Evolutionary conservation across 2,797 vertebrate genomes (phyloP), one percentile per base, ranked within the genome.

Genomic region (Alauda arvensis): DNA sequence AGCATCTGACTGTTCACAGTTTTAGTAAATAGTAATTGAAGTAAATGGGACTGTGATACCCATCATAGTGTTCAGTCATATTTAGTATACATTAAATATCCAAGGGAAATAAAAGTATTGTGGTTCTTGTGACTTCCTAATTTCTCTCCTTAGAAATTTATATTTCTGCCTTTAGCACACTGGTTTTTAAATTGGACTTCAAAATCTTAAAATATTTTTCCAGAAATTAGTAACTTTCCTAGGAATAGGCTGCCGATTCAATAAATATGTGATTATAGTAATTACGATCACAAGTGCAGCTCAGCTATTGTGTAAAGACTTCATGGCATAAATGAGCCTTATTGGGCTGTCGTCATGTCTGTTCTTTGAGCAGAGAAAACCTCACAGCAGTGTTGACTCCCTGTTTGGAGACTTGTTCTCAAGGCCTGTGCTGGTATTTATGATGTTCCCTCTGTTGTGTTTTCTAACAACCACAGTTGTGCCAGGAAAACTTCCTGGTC

Each of bases 1-100:
- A 77, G 33, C 85, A 72, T 81, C 63, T 78, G 88, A 67, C 63
- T 83, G 46, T 74, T 81, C 66, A 37, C 33, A 34, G 48, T 86
- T 76, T 24, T 55, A 69, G 79, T 88, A 91, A 83, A 85, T 72
- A 94, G 67, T 76, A 91, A 43, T 83, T 91, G 66, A 80, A 92
- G 69, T 71, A 90, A 87, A 66, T 77, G 45, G 69, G 59, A 51
- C 60, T 52, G 10, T 59, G 71, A 55, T 87, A 61, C n/a, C 46
- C 21, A 0, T 92, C 3, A 0, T 34, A 75, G 26, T 12, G n/a
- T 69, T 63, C 49, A 78, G 3, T 90, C 55, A 33, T 23, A 13
- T 90, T 68, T 83, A 61, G 31, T 43, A 33, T 25, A 13, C 17
- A 33, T 52, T 70, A 48, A 70, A 45, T 46, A 61, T 28, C n/a